Base-by-base conservation (phyloP, 35 echinoderm and acorn worm species). In the Diadema setosum region DNA sequence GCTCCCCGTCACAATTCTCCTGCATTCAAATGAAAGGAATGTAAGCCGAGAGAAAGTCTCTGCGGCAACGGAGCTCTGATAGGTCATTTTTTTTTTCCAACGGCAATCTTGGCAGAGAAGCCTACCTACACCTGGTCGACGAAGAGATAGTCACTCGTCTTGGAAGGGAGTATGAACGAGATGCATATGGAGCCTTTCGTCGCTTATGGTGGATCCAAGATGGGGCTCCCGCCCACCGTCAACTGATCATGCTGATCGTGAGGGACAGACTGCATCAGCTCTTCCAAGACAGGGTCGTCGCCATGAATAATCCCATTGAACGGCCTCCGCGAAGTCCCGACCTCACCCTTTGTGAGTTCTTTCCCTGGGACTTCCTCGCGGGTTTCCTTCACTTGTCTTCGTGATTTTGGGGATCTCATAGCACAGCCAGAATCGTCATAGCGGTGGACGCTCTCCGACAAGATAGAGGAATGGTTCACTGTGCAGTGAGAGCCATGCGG, bases 201-300 rank as follows among this genome's bases (percentile, higher is more conserved):
- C 30, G 56, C 30, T 12, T 84, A 5, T 84, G 82, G 82, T 84
- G 82, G 82, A 46, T 46, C 9, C 82, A 84, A 60, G 82, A 84
- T 84, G 82, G 82, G 8, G 82, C 82, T 3, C 82, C 82, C 30
- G 82, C 48, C 3, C 82, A 84, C 33, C 82, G 82, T n/a, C n/a
- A n/a, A n/a, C n/a, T n/a, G n/a, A n/a, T n/a, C n/a, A n/a, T n/a
- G n/a, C n/a, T n/a, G n/a, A n/a, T n/a, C n/a, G n/a, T n/a, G n/a
- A n/a, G n/a, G n/a, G n/a, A n/a, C n/a, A n/a, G n/a, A n/a, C n/a
- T n/a, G n/a, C n/a, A n/a, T n/a, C n/a, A n/a, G n/a, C n/a, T n/a
- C n/a, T n/a, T n/a, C n/a, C n/a, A n/a, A n/a, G n/a, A n/a, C n/a
- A n/a, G 82, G 5, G 82, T 84, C 5, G 36, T 84, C 12, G 82